Evolutionary conservation across 2,797 vertebrate genomes (phyloP), one percentile per base, ranked within the genome.

Genomic region (Eidolon dupreanum): DNA sequence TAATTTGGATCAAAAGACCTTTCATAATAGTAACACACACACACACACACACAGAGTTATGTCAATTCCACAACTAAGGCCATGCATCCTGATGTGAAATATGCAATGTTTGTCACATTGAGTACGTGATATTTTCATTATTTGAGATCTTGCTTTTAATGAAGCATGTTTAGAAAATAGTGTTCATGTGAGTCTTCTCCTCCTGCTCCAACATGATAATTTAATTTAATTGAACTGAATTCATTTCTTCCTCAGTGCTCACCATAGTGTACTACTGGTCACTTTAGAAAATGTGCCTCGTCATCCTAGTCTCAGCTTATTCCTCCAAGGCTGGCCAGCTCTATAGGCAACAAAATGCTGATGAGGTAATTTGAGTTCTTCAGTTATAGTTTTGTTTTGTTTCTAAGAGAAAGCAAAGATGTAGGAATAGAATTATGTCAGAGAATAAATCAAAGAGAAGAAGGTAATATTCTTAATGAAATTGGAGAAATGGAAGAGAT

Each of bases 71-170:
- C 84, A 96, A 93, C 68, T 51, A 96, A 96, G 90, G 15, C 57
- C 68, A 87, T 26, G 8, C 71, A 93, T 79, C 94, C 94, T 85
- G 65, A 94, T 90, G 75, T 75, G 77, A 96, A 97, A 95, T 84
- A 51, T 95, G 65, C 65, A 28, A 97, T 71, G 61, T 92, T 95
- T 96, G 88, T 96, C 87, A 90, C 36, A 36, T 24, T 49, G 92
- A 93, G 41, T 85, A 55, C 51, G 93, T 85, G 55, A 79, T 96
- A 87, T 68, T 95, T 95, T 78, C 95, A 94, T 94, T 94, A 31
- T 68, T 88, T 93, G 90, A 95, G 66, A 95, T 68, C 49, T 66
- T 79, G 78, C 78, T 97, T 97, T 97, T n/a, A 96, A 77, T 38
- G 55, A 90, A 90, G 95, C 89, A 0, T 79, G 16, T 77, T 88